Evolutionary conservation across 2,888 invertebrate species (phyloP), one percentile per base, ranked within the genome.

Genomic region (Sminthurides aquaticus): DNA sequence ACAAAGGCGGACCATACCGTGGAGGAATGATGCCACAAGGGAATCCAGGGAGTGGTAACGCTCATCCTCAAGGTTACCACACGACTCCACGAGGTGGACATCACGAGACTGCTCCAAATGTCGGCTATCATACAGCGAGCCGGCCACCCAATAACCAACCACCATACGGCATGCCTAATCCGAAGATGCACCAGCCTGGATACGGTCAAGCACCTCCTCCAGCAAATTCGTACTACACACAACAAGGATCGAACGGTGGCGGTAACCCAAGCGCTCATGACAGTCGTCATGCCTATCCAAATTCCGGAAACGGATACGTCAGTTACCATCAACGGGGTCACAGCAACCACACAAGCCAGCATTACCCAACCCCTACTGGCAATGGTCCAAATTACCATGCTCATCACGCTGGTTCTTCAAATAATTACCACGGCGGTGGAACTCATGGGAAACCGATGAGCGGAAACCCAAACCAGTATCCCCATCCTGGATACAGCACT

Each of bases 381-480:
- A 34, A 34, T 34, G 15, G 8, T 15, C 43, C 43, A 52, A 52
- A 52, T 20, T 20, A 52, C 52, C 18, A 52, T 20, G 22, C 5
- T 15, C 22, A 52, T 52, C 52, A 52, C 20, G 52, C 15, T 5
- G 11, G 11, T 20, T 5, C 52, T 52, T 5, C 8, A 15, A 52
- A 52, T 52, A 20, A 52, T 22, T 20, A 18, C 22, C 52, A 52
- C 20, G 20, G 22, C 5, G 52, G 8, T 52, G 52, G 52, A 15
- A 8, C 18, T 15, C 5, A 22, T 52, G 43, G 43, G 18, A 34
- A 34, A 34, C 43, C 5, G 15, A 34, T 34, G 43, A 34, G 43
- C 43, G n/a, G n/a, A n/a, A n/a, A n/a, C n/a, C n/a, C n/a, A n/a
- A 34, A 34, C 43, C 52, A 52, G 52, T 52, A 52, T 52, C 8